Percentiles rank a stretch among this genome's conserved stretches.
Evolutionary conservation across 2,113 vertebrate genomes (phyloP).

Genomic region (Ceratotherium simum): DNA sequence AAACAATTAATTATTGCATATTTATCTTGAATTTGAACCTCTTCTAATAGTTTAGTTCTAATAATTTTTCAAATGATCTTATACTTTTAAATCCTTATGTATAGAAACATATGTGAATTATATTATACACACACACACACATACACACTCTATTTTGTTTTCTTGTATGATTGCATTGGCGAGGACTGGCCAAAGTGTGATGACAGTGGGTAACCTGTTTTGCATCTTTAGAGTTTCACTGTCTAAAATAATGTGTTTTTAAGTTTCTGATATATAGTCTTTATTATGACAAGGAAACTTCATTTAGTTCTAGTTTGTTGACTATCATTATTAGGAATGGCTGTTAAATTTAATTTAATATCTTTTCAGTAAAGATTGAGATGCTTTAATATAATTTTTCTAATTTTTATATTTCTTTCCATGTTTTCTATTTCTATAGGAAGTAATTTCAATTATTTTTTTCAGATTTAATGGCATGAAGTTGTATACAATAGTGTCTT

Average conservation of each 20-base stretch:
- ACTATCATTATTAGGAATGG: not conserved
- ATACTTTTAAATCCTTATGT: not conserved
- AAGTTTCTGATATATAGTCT: not conserved
- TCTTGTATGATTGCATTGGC: not conserved
- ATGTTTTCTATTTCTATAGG: not conserved
- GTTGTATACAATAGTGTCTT: not conserved
- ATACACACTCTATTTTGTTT: not conserved
- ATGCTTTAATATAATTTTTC: not conserved
- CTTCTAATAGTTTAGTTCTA: not conserved
- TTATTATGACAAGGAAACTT: not conserved
- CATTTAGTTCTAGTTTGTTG: not conserved
- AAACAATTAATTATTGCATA: not conserved
- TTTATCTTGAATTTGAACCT: not conserved
- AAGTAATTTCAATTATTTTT: slow-evolving; percentile 20
- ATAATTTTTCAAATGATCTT: not conserved
- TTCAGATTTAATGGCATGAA: not conserved
- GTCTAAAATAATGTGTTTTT: not conserved
- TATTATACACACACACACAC: too few species aligned
- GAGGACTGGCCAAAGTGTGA: not conserved
- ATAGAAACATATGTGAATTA: not conserved
- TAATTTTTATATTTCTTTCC: slow-evolving; percentile 31
- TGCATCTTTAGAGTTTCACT: not conserved
- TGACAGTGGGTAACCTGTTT: not conserved
- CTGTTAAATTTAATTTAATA: not conserved
- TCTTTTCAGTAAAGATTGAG: not conserved